A percentile compares a stretch with the other conserved stretches of the same genome.
These are phyloP conservation scores for Protula sp. DNA, from an alignment of 2,888 invertebrate genomes.

Conservation along the genomic window DNA sequence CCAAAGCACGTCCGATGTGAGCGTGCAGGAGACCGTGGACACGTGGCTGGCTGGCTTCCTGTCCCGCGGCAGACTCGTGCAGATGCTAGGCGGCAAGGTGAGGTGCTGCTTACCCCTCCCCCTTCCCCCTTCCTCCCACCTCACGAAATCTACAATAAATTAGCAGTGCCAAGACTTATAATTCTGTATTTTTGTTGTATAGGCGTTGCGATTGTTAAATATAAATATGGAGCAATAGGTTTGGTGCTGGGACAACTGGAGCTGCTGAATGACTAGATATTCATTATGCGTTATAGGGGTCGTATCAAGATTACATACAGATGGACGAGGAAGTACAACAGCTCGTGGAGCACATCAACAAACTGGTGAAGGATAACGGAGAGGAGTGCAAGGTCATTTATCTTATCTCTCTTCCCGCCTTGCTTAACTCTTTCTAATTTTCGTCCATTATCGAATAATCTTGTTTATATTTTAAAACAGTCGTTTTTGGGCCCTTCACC, in stretches of 20 bases:
- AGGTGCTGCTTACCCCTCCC: constrained; percentile 1
- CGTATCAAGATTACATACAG: constrained; percentile 46
- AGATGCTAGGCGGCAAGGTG: constrained; percentile 48
- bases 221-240: too few relatives aligned
- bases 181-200: neutral
- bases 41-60: constrained; percentile 47
- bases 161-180: too few relatives aligned
- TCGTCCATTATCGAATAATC: neutral
- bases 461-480: neutral
- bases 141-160: too few relatives aligned
- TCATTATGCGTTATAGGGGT: too few relatives aligned
- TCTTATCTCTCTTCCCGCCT: neutral
- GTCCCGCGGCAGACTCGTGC: constrained; percentile 42
- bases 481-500: neutral
- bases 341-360: constrained; percentile 38
- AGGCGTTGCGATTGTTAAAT: too few relatives aligned
- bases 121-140: too few relatives aligned
- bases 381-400: constrained; percentile 47
- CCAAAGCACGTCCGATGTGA: constrained; percentile 42
- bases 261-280: too few relatives aligned
- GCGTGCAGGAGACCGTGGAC: constrained; percentile 48
- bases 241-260: too few relatives aligned
- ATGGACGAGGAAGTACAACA: constrained; percentile 47
- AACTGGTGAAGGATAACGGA: constrained; percentile 44
- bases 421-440: neutral